These are phyloP conservation scores for Drosophila nannoptera DNA, from an alignment of 1,140 invertebrate genomes.

Conservation along the genomic window DNA sequence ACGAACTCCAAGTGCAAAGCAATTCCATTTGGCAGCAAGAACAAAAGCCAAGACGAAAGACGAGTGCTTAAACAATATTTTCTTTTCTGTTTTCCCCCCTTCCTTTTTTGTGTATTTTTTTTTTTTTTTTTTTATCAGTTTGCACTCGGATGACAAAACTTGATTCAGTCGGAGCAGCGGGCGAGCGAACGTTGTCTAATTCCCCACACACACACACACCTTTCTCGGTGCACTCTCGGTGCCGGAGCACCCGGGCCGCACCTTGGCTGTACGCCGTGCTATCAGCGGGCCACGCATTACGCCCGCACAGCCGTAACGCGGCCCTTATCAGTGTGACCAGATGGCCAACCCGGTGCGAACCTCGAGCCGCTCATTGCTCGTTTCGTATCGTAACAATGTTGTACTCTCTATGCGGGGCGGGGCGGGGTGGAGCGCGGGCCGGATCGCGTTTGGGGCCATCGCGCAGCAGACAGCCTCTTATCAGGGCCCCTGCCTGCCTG, in stretches of 20 bases:
- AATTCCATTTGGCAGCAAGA: constrained; percentile 41
- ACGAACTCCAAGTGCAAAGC: constrained; percentile 57
- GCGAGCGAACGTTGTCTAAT: no score
- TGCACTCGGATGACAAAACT: constrained; percentile 49
- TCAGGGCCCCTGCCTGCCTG: constrained; percentile 11
- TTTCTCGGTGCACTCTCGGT: constrained; percentile 46
- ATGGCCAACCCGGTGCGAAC: constrained; percentile 27
- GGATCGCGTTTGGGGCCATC: neutral
- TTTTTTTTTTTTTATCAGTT: constrained; percentile 50
- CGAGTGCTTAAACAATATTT: constrained; percentile 64
- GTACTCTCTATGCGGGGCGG: neutral
- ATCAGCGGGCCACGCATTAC: constrained; percentile 30
- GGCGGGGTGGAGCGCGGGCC: no score
- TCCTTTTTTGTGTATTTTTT: no score
- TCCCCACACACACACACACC: neutral
- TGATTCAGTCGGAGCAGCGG: no score
- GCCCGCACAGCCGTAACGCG: constrained; percentile 16
- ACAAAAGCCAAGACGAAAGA: constrained; percentile 8
- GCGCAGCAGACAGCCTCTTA: constrained; percentile 21
- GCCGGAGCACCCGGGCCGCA: constrained; percentile 10
- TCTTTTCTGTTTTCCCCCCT: neutral
- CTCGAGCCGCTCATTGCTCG: constrained; percentile 13
- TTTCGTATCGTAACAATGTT: neutral
- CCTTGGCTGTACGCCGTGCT: constrained; percentile 4
- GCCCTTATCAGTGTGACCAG: constrained; percentile 31